Evolutionary conservation across 64 coral and sea anemone species (phyloP).

Genomic region (Montipora cactus): DNA sequence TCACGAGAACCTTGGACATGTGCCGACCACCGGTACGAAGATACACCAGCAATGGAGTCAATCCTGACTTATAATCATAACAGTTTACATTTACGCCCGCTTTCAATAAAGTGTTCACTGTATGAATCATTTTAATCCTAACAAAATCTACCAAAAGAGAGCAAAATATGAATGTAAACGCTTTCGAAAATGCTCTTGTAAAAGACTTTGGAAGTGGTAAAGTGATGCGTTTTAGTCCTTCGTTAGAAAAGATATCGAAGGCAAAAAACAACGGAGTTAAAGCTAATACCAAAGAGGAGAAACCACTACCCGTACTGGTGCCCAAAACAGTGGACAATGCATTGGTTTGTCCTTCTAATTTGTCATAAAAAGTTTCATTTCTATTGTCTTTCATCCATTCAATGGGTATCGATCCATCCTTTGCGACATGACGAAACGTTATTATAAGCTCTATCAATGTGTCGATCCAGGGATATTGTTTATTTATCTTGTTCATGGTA

Average conservation of each 20-base stretch:
- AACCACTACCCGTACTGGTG: background rate
- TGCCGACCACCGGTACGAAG: constrained; percentile 73
- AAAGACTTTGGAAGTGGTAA: background rate
- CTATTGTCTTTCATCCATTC: background rate
- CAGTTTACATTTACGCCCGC: constrained; percentile 56
- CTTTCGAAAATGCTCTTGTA: background rate
- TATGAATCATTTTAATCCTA: background rate
- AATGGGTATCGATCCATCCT: background rate
- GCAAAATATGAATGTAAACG: background rate
- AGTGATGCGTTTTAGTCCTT: background rate
- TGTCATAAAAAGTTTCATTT: background rate
- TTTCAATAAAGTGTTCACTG: background rate
- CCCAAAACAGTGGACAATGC: background rate
- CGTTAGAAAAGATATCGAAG: background rate
- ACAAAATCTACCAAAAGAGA: background rate
- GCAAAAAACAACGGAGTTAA: constrained; percentile 37
- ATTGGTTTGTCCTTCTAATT: constrained; percentile 2
- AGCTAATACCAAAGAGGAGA: background rate
- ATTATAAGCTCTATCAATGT: background rate
- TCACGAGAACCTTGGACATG: constrained; percentile 83
- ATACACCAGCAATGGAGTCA: constrained; percentile 57
- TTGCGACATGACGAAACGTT: background rate
- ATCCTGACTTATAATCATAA: background rate
- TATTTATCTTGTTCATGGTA: background rate
- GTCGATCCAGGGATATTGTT: constrained; percentile 19